These are phyloP conservation scores for Chionoecetes opilio DNA, from an alignment of 1,140 invertebrate genomes.

Conservation along the genomic window DNA sequence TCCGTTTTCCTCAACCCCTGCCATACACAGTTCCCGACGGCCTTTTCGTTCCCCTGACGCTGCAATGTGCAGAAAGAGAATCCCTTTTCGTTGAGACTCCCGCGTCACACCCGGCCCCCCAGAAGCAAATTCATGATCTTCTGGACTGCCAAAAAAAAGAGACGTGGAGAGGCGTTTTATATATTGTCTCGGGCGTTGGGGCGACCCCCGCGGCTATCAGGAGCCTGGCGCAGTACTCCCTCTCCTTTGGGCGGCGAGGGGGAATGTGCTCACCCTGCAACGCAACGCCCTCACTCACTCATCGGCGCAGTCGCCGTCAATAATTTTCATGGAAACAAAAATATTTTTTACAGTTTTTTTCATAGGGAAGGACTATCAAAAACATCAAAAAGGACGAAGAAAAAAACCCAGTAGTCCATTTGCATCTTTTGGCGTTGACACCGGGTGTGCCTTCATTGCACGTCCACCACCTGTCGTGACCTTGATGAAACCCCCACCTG, in stretches of 20 bases:
- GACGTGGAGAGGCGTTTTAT: slow-evolving; percentile 31
- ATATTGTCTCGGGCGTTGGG: not conserved
- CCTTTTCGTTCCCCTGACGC: slow-evolving; percentile 44
- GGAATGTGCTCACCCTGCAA: slow-evolving; percentile 44
- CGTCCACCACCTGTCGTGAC: not conserved
- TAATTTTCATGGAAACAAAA: not conserved
- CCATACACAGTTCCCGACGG: not conserved
- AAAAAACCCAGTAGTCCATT: slow-evolving; percentile 16
- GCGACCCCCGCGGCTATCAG: not conserved
- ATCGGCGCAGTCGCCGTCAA: not conserved
- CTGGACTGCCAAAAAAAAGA: not conserved
- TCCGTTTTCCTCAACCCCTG: not conserved
- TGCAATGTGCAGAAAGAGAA: slow-evolving; percentile 43
- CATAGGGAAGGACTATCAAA: not conserved
- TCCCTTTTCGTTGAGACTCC: not conserved
- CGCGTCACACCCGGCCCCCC: not conserved
- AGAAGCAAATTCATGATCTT: slow-evolving; percentile 3
- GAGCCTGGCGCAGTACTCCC: not conserved
- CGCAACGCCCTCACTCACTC: not conserved
- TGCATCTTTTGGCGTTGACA: not conserved
- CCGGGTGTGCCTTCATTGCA: not conserved
- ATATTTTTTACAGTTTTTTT: not conserved
- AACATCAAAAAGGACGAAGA: not conserved
- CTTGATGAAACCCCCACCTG: slow-evolving; percentile 22
- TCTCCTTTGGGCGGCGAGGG: slow-evolving; percentile 8